Conservation (phyloP, 2,888 invertebrate species). For the Cetonia aurata region DNA sequence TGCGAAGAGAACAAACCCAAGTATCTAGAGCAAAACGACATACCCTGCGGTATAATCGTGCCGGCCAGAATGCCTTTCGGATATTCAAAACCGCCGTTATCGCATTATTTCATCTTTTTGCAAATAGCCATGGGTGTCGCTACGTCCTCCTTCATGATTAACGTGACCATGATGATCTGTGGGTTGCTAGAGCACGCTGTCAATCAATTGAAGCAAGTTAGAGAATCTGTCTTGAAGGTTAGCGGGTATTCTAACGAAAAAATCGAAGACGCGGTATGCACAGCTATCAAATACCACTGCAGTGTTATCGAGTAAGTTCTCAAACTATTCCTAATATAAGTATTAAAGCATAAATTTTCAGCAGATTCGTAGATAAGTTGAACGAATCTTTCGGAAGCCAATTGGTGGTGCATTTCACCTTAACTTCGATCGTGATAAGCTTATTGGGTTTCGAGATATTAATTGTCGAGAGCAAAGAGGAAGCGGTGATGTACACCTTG, state of each 20-base stretch:
- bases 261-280: constrained; percentile 22
- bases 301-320: constrained; percentile 53
- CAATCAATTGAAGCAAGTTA: constrained; percentile 53
- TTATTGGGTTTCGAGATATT: constrained; percentile 53
- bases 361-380: constrained; percentile 50
- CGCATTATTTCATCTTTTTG: constrained; percentile 53
- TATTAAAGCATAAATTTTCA: no score
- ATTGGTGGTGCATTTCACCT: constrained; percentile 52
- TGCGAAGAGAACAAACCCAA: constrained; percentile 47
- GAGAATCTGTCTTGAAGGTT: constrained; percentile 32
- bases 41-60: constrained; percentile 55
- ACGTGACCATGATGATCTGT: constrained; percentile 54
- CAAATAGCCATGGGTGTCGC: constrained; percentile 54
- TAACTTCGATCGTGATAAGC: constrained; percentile 54
- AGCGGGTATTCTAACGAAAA: neutral
- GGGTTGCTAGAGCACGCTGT: constrained; percentile 54
- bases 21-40: constrained; percentile 50
- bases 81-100: constrained; percentile 53
- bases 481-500: constrained; percentile 52
- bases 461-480: constrained; percentile 49
- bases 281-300: constrained; percentile 52
- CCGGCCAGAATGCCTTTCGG: constrained; percentile 51
- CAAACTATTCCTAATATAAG: no score
- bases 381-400: constrained; percentile 53
- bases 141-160: constrained; percentile 54